These are phyloP conservation scores for Heteromormyrus szaboi DNA, from an alignment of 2,797 vertebrate genomes.

Conservation along the genomic window DNA sequence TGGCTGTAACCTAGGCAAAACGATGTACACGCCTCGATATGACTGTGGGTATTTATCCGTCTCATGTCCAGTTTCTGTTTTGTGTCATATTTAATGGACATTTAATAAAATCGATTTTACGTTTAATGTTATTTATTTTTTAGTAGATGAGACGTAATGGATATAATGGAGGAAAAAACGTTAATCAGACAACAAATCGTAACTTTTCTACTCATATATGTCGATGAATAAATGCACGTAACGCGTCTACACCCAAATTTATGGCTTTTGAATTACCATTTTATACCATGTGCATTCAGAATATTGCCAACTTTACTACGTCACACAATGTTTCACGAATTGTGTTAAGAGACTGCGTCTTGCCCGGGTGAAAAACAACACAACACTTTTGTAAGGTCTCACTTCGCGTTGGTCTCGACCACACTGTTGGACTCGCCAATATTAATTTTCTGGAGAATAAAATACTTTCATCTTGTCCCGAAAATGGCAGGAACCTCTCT, in stretches of 20 bases:
- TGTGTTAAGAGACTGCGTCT: not conserved
- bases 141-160: not conserved
- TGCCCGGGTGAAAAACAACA: not conserved
- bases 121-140: constrained; percentile 6
- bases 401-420: not conserved
- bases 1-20: not conserved
- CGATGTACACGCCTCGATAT: not conserved
- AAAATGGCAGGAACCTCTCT: not conserved
- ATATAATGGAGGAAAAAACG: not conserved
- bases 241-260: not conserved
- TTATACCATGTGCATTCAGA: not conserved
- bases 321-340: not conserved
- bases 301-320: not conserved
- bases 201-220: not conserved
- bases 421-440: not conserved
- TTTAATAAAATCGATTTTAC: constrained; percentile 11
- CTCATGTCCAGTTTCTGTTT: not conserved
- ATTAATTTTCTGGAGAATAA: not conserved
- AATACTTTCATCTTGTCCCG: not conserved
- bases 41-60: not conserved
- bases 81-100: constrained; percentile 9
- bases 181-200: not conserved
- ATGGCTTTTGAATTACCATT: not conserved
- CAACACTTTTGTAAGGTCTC: not conserved
- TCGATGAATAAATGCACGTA: not conserved